These are phyloP conservation scores for Macrostomum cliftonense DNA, from an alignment of 2,888 invertebrate species.

Conservation along the genomic window DNA sequence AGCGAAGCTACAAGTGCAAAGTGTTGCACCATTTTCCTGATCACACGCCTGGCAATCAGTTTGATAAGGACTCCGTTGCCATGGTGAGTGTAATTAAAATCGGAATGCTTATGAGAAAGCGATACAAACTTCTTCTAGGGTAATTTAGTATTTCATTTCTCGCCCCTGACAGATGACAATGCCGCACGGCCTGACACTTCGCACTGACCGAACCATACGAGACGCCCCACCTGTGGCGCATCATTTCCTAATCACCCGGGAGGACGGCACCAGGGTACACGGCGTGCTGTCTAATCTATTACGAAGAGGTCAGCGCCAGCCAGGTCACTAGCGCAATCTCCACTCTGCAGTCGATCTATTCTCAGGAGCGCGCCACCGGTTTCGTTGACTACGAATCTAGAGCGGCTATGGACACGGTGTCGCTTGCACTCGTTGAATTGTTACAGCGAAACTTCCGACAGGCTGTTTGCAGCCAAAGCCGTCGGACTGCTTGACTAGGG, in stretches of 20 bases:
- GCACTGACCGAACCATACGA: constrained; percentile 66
- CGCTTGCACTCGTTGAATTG: constrained; percentile 26
- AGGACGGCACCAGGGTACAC: constrained; percentile 81
- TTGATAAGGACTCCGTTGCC: constrained; percentile 82
- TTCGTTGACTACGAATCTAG: constrained; percentile 3
- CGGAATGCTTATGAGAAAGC: too few species aligned
- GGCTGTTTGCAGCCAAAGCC: constrained; percentile 80
- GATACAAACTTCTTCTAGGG: too few species aligned
- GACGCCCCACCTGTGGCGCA: constrained; percentile 64
- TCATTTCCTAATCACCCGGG: constrained; percentile 83
- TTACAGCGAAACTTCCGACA: constrained; percentile 80
- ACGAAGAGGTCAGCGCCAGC: constrained; percentile 76
- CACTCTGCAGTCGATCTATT: constrained; percentile 57
- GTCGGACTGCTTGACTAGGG: constrained; percentile 74
- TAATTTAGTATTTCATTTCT: too few species aligned
- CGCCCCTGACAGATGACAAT: constrained; percentile 54
- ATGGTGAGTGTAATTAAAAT: constrained; percentile 71
- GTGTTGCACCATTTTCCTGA: constrained; percentile 85
- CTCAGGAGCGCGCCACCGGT: constrained; percentile 18
- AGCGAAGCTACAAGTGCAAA: constrained; percentile 78
- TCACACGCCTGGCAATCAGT: constrained; percentile 57
- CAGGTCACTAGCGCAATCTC: constrained; percentile 88
- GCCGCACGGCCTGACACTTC: constrained; percentile 78
- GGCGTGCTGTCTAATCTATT: constrained; percentile 85
- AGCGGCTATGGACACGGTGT: constrained; percentile 24